These are phyloP conservation scores for Artemia franciscana DNA, from an alignment of 1,140 invertebrate genomes.

Conservation along the genomic window DNA sequence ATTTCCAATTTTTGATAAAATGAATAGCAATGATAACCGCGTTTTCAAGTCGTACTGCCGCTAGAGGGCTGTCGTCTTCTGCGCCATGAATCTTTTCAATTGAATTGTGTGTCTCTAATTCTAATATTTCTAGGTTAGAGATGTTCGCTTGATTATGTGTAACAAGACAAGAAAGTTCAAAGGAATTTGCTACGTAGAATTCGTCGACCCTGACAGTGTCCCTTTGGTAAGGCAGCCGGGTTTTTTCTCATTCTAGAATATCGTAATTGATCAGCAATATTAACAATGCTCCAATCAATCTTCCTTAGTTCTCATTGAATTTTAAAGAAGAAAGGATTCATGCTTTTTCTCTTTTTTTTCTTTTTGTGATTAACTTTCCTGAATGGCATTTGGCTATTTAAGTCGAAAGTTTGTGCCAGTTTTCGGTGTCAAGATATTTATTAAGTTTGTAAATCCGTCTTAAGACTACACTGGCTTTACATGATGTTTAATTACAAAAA, in stretches of 20 bases:
- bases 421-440: too few species aligned
- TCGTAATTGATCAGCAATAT: conserved; percentile 1
- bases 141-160: conserved; percentile 94
- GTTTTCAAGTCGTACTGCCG: background rate
- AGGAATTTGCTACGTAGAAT: conserved; percentile 98
- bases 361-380: too few species aligned
- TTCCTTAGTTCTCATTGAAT: background rate
- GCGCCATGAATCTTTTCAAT: background rate
- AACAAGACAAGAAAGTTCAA: conserved; percentile 97
- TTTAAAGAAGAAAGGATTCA: background rate
- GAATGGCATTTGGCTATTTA: too few species aligned
- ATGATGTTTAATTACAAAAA: too few species aligned
- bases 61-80: background rate
- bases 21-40: background rate
- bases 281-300: conserved; percentile 1
- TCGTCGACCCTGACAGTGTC: conserved; percentile 91
- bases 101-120: conserved; percentile 5
- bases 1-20: background rate
- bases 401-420: too few species aligned
- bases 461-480: too few species aligned
- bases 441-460: too few species aligned
- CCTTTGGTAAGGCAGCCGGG: conserved; percentile 51
- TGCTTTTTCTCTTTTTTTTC: conserved; percentile 4
- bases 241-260: conserved; percentile 4
- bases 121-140: conserved; percentile 32